Evolutionary conservation across 2,113 vertebrate species (phyloP).

Genomic region (Dipodomys spectabilis): DNA sequence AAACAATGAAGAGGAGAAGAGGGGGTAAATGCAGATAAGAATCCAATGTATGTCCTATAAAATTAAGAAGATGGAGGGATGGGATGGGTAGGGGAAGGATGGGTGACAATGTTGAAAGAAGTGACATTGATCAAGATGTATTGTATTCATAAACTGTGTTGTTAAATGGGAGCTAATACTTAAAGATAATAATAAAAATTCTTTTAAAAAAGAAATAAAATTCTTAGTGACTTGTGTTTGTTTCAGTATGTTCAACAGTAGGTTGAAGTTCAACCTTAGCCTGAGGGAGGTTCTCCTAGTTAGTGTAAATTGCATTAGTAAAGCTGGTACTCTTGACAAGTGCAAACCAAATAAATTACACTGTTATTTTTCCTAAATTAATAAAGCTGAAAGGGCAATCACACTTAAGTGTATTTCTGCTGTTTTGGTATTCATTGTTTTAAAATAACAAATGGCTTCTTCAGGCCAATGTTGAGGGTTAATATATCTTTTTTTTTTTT

Average conservation of each 20-base stretch:
- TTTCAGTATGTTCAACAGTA: slow-evolving; percentile 42
- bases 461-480: slow-evolving; percentile 45
- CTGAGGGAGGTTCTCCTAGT: slow-evolving; percentile 56
- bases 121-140: too few relatives aligned
- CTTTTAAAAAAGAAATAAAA: neutral
- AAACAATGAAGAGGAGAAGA: too few relatives aligned
- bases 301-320: slow-evolving; percentile 57
- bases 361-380: slow-evolving; percentile 65
- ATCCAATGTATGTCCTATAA: too few relatives aligned
- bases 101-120: too few relatives aligned
- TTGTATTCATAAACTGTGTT: too few relatives aligned
- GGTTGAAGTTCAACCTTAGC: slow-evolving; percentile 70
- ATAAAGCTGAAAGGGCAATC: slow-evolving; percentile 61
- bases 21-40: too few relatives aligned
- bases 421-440: slow-evolving; percentile 64
- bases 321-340: slow-evolving; percentile 51
- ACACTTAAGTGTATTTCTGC: slow-evolving; percentile 48
- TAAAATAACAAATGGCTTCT: slow-evolving; percentile 61
- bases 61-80: too few relatives aligned
- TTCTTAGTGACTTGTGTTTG: slow-evolving; percentile 39
- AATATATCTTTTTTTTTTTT: slow-evolving; percentile 33
- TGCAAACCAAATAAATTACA: slow-evolving; percentile 59
- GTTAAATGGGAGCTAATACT: too few relatives aligned
- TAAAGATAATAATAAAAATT: too few relatives aligned
- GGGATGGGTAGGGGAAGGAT: too few relatives aligned